Base-by-base conservation (phyloP, 2,113 vertebrate species). In the Grus americana region DNA sequence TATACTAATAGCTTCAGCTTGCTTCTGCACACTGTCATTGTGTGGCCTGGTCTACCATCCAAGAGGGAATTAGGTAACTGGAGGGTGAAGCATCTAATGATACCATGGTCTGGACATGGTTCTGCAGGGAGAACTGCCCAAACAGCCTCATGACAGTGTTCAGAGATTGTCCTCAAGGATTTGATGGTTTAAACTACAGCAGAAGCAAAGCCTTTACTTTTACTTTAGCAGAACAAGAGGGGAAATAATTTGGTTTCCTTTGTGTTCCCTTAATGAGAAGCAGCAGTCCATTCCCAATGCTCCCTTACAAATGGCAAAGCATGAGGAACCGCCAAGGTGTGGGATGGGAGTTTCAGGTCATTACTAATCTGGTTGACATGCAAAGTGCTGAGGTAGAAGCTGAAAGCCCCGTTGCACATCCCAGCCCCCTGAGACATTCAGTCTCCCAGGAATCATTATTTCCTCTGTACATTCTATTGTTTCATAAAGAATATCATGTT, bases 361-460 rank as follows among this genome's bases (percentile, higher is more conserved):
- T 82, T 92, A 70, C 29, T 93, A 88, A 94, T 92, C 62, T 68
- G 54, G 36, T 54, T 75, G 58, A 81, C 86, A 90, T 85, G 70
- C 84, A 89, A 94, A 93, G 65, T 85, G 80, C 94, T 89, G 91
- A 96, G 58, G 89, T 58, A 96, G 86, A 76, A 91, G 76, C 15
- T 70, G 73, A 95, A 95, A 96, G 40, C 70, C 73, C 62, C 4
- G 0, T 24, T 85, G 86, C 71, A 87, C 78, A 87, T 75, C 61
- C 46, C 86, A 95, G 16, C 36, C 94, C 42, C 89, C 66, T 85
- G 92, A 89, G 92, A 95, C 49, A 34, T 75, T 91, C 2, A 0
- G 73, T 93, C 95, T 91, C 89, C 58, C 50, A 92, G 96, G 97
- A 95, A 82, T 79, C 91, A 82, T 96, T 95, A 96, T 95, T 95